Evolutionary conservation across 2,797 vertebrate species (phyloP).

Genomic region (Liparis tanakae): DNA sequence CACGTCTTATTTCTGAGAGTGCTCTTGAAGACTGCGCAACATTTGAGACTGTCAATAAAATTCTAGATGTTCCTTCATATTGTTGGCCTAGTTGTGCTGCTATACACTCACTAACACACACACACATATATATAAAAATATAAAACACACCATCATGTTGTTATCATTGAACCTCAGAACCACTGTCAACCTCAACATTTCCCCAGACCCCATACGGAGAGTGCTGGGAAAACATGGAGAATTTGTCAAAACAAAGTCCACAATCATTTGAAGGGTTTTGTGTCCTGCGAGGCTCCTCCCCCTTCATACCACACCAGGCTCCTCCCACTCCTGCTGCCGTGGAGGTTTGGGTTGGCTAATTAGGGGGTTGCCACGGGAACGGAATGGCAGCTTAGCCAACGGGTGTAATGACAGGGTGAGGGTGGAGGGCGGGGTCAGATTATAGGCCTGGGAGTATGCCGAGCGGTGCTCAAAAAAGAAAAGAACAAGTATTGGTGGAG

Average conservation of each 20-base stretch:
- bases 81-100: not conserved
- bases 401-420: conserved; percentile 85
- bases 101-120: not conserved
- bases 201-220: conserved; percentile 54
- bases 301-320: conserved; percentile 63
- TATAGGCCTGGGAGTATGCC: conserved; percentile 77
- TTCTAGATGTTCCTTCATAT: not conserved
- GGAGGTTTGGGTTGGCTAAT: conserved; percentile 80
- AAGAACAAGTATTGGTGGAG: conserved; percentile 31
- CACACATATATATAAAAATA: not conserved
- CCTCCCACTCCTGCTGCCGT: conserved; percentile 58
- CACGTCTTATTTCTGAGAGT: not conserved
- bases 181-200: conserved; percentile 62
- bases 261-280: conserved; percentile 67
- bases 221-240: conserved; percentile 65
- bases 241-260: conserved; percentile 70
- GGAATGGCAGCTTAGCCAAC: conserved; percentile 80
- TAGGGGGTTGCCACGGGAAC: conserved; percentile 85
- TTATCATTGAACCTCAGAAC: conserved; percentile 59
- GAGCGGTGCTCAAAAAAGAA: conserved; percentile 74
- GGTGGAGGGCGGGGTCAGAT: conserved; percentile 83
- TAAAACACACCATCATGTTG: conserved; percentile 52
- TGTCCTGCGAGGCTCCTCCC: conserved; percentile 50
- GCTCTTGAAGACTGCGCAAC: not conserved
- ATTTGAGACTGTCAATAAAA: not conserved